phyloP scores from a whole-genome alignment of 1,140 invertebrate genomes.

The Aphelenchoides besseyi region DNA sequence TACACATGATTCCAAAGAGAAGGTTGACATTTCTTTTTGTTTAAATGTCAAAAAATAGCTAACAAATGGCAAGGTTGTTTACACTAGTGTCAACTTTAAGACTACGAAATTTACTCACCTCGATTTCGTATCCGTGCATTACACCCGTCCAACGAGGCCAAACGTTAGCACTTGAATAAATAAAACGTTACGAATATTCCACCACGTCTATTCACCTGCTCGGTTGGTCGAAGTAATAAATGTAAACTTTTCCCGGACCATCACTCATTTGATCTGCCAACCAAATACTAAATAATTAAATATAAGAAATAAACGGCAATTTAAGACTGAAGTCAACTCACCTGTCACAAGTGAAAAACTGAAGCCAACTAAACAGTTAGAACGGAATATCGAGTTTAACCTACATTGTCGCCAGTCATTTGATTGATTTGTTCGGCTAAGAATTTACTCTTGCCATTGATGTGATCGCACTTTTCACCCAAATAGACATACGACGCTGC shows the following conservation, averaged over 20 bases:
- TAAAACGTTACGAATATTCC: too few species aligned
- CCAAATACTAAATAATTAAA: conserved; percentile 59
- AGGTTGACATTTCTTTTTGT: too few species aligned
- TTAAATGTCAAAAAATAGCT: too few species aligned
- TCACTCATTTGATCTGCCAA: conserved; percentile 58
- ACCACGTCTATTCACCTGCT: not conserved
- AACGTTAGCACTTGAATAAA: conserved; percentile 70
- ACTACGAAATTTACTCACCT: not conserved
- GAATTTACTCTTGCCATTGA: conserved; percentile 41
- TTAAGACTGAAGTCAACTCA: too few species aligned
- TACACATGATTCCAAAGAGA: too few species aligned
- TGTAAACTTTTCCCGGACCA: conserved; percentile 50
- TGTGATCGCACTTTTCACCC: conserved; percentile 44
- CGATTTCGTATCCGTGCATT: conserved; percentile 91
- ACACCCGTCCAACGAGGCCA: conserved; percentile 95
- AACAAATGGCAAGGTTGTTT: too few species aligned
- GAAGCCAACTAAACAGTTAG: not conserved
- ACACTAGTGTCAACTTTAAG: too few species aligned
- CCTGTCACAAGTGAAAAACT: conserved; percentile 22
- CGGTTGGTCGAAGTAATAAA: conserved; percentile 61
- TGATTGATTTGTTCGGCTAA: conserved; percentile 60
- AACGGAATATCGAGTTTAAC: not conserved
- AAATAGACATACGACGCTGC: conserved; percentile 60
- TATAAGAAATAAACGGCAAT: conserved; percentile 62
- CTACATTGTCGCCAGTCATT: conserved; percentile 52